Evolutionary conservation across 2,888 invertebrate species (phyloP), one percentile per base, ranked within the genome.

Genomic region (Campoletis raptor): DNA sequence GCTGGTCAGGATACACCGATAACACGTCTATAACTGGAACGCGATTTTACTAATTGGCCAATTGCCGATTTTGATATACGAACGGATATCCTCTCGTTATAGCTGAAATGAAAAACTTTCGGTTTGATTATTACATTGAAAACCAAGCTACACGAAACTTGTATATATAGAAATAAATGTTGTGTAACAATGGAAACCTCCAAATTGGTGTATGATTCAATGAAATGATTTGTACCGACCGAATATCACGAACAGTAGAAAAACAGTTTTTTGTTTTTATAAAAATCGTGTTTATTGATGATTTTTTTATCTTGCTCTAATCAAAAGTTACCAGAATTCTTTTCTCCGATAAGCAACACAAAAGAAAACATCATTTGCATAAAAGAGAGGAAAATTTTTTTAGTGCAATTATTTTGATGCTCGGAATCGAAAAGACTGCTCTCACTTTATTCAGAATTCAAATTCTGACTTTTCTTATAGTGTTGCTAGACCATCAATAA

Each of bases 1-100:
- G 40, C 30, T 67, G 57, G 69, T 83, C 80, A 66, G 66, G 64
- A 74, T 69, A 72, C 80, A 72, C 54, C 66, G 83, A 79, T 83
- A 74, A 74, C 73, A 67, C 72, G 52, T 64, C n/a, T 48, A 61
- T 48, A 24, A 37, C 69, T 21, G 45, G 61, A 6, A 72, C 66
- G 57, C 5, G 12, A 67, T 48, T 66, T 70, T 48, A 40, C 70
- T 72, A 81, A 83, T 80, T 77, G 83, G 83, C 64, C 83, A 66
- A 83, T 83, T 37, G 80, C 79, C 64, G 64, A 80, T 83, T 81
- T 80, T 36, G 18, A 21, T 42, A 30, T 36, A 45, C 57, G 45
- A 67, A 36, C 24, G 36, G 76, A 73, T 54, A 52, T 54, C 45
- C 52, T n/a, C 30, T 9, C 9, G 15, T 57, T 64, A 10, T 42